These are phyloP conservation scores for Hyppa rectilinea DNA, from an alignment of 2,888 invertebrate genomes.

Conservation along the genomic window DNA sequence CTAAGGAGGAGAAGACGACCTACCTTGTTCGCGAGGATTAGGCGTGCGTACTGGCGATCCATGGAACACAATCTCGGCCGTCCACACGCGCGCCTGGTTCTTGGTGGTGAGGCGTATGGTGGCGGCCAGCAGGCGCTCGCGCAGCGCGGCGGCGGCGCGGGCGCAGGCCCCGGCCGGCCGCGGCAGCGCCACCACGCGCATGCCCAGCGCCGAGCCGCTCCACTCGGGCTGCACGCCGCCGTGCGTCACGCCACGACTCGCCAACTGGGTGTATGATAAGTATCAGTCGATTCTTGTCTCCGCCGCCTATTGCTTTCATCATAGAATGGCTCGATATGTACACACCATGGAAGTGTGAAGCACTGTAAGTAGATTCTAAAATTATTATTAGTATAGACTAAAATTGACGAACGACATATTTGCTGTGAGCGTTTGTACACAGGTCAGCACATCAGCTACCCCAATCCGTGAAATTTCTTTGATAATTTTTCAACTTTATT, in stretches of 20 bases:
- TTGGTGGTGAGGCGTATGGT: slow-evolving; percentile 95
- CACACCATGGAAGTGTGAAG: neutral
- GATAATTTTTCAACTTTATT: too few relatives aligned
- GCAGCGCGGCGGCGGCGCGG: slow-evolving; percentile 93
- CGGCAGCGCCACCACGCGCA: slow-evolving; percentile 95
- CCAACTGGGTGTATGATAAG: slow-evolving; percentile 84
- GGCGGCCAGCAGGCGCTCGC: slow-evolving; percentile 95
- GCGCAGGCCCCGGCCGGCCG: slow-evolving; percentile 89
- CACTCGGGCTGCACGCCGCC: slow-evolving; percentile 98
- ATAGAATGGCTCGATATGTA: neutral
- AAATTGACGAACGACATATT: too few relatives aligned
- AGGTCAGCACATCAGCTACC: too few relatives aligned
- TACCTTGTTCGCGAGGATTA: slow-evolving; percentile 95
- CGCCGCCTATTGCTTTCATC: neutral
- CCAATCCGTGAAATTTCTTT: too few relatives aligned
- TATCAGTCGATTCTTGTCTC: neutral
- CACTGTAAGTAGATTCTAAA: neutral
- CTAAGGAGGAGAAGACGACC: neutral
- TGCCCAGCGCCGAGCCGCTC: slow-evolving; percentile 95
- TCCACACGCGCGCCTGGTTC: slow-evolving; percentile 95
- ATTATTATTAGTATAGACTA: too few relatives aligned
- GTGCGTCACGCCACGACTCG: slow-evolving; percentile 95
- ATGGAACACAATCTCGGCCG: slow-evolving; percentile 97
- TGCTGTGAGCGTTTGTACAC: neutral
- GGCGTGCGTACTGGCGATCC: slow-evolving; percentile 95